Percentiles rank a stretch among this genome's conserved stretches.
These are phyloP conservation scores for Papilio xuthus DNA, from an alignment of 1,140 invertebrate genomes.

Conservation along the genomic window DNA sequence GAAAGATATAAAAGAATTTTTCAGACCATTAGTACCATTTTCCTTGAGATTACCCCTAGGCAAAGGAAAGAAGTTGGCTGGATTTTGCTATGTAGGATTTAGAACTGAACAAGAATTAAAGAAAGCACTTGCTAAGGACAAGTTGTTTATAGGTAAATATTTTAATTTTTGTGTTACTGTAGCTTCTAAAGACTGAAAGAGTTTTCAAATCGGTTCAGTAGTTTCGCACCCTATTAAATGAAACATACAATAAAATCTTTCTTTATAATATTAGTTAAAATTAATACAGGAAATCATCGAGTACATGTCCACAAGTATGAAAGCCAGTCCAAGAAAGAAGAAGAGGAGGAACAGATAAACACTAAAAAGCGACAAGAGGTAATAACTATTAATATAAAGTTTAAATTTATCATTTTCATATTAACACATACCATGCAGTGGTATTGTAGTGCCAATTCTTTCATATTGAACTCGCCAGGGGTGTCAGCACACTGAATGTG, in stretches of 20 bases:
- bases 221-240: no score
- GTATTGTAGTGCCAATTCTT: no score
- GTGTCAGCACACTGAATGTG: neutral
- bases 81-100: constrained; percentile 96
- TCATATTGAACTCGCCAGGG: no score
- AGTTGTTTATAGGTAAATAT: constrained; percentile 89
- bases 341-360: constrained; percentile 68
- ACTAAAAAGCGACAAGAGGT: constrained; percentile 85
- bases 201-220: no score
- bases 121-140: constrained; percentile 92
- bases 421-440: neutral
- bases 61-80: constrained; percentile 84
- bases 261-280: neutral
- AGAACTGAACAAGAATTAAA: constrained; percentile 91
- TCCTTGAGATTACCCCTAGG: constrained; percentile 88
- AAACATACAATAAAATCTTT: neutral
- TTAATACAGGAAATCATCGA: constrained; percentile 83
- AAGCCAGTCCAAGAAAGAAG: constrained; percentile 77
- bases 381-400: constrained; percentile 55
- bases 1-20: constrained; percentile 92
- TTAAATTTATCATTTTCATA: constrained; percentile 8
- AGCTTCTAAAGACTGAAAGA: no score
- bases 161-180: no score
- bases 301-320: constrained; percentile 85
- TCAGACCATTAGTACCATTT: constrained; percentile 89